Evolutionary conservation across 2,797 vertebrate genomes (phyloP).

Genomic region (Gambusia yucatana): DNA sequence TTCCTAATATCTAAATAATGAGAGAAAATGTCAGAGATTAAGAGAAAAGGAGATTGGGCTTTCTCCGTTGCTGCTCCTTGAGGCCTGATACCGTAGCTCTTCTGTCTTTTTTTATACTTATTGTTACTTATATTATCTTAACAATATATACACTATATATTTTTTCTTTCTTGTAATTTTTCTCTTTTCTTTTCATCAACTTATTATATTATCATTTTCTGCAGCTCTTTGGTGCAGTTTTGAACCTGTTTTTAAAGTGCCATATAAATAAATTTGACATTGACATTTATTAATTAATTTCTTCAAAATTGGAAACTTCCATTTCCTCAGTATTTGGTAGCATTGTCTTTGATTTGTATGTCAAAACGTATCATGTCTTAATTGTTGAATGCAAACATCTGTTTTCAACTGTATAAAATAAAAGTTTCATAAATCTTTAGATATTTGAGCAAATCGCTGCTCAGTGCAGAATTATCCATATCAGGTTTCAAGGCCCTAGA

Average conservation of each 20-base stretch:
- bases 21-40: neutral
- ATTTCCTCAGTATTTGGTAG: neutral
- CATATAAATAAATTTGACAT: too few species aligned
- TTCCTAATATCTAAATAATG: neutral
- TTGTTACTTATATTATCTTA: too few species aligned
- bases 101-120: too few species aligned
- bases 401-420: neutral
- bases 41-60: too few species aligned
- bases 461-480: neutral
- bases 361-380: neutral
- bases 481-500: neutral
- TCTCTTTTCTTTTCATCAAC: too few species aligned
- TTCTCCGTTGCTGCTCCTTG: too few species aligned
- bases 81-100: too few species aligned
- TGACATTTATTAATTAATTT: neutral
- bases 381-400: neutral
- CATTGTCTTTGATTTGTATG: neutral
- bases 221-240: too few species aligned
- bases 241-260: too few species aligned
- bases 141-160: too few species aligned
- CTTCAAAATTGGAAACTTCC: neutral
- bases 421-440: neutral
- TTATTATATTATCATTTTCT: too few species aligned
- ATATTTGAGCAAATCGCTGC: neutral
- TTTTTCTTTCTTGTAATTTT: too few species aligned